Conservation (phyloP, 2,797 vertebrate species). For the Hemitrygon akajei region DNA sequence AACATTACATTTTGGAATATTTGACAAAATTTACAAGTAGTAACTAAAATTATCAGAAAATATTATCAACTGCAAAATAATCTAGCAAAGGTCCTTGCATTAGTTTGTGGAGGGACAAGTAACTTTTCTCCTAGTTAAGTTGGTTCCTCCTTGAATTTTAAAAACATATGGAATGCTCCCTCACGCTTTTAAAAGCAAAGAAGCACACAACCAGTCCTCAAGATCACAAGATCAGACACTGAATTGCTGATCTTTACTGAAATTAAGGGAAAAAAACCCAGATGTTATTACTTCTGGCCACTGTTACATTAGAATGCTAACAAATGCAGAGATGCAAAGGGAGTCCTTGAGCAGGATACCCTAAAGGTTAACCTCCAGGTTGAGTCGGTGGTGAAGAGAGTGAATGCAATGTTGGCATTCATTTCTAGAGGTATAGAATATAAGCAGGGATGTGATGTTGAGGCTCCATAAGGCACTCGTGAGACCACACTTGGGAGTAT, state of each 20-base stretch:
- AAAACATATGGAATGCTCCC: neutral
- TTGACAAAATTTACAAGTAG: neutral
- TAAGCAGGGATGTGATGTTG: too few species aligned
- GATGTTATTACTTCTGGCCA: neutral
- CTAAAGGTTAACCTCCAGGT: too few species aligned
- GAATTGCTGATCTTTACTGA: neutral
- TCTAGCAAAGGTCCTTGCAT: neutral
- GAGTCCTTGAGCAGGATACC: too few species aligned
- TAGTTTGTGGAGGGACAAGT: neutral
- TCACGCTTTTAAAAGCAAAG: neutral
- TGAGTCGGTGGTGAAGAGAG: too few species aligned
- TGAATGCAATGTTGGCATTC: too few species aligned
- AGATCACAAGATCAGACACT: neutral
- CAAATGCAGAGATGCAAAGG: too few species aligned
- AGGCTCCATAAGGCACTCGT: too few species aligned
- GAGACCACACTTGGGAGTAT: too few species aligned
- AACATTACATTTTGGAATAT: neutral
- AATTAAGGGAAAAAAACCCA: neutral
- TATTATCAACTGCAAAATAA: neutral
- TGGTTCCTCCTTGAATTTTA: neutral
- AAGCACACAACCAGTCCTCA: neutral
- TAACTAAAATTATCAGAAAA: neutral
- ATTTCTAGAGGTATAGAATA: too few species aligned
- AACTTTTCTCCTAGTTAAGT: neutral
- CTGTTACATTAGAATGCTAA: neutral